phyloP scores from a whole-genome alignment of 2,113 vertebrate genomes.

The Chrysochloris asiatica region DNA sequence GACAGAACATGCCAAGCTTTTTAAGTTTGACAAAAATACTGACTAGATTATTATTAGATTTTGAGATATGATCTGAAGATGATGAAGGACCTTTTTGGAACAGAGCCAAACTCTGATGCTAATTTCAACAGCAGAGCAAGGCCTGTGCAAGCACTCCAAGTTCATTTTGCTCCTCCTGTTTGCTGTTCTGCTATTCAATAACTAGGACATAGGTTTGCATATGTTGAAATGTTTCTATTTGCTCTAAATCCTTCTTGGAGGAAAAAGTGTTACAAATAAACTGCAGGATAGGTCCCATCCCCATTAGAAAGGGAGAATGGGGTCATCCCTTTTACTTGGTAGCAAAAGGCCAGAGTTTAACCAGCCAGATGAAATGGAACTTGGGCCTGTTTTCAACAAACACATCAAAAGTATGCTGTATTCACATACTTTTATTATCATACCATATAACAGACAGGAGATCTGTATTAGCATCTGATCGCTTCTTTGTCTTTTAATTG shows the following conservation, averaged over 20 bases:
- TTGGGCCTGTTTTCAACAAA: neutral
- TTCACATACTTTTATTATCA: too few relatives aligned
- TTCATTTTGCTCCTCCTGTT: neutral
- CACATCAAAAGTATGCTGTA: neutral
- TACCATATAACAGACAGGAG: too few relatives aligned
- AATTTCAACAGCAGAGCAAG: conserved; percentile 23
- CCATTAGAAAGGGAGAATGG: neutral
- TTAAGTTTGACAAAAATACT: conserved; percentile 62
- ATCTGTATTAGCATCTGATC: neutral
- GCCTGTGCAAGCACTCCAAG: neutral
- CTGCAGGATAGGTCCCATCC: neutral
- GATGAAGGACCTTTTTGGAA: conserved; percentile 45
- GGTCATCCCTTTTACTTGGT: neutral
- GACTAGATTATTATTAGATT: conserved; percentile 67
- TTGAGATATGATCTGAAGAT: conserved; percentile 60
- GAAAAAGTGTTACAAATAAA: neutral
- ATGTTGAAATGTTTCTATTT: neutral
- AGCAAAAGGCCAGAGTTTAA: neutral
- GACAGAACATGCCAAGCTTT: conserved; percentile 60
- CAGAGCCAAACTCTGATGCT: conserved; percentile 28
- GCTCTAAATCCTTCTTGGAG: conserved; percentile 25
- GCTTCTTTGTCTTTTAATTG: neutral
- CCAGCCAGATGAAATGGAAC: too few relatives aligned
- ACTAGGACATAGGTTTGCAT: neutral
- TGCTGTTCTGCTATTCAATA: neutral